Evolutionary conservation across 2,888 invertebrate species (phyloP), one percentile per base, ranked within the genome.

Genomic region (Leptinotarsa rubiginosa): DNA sequence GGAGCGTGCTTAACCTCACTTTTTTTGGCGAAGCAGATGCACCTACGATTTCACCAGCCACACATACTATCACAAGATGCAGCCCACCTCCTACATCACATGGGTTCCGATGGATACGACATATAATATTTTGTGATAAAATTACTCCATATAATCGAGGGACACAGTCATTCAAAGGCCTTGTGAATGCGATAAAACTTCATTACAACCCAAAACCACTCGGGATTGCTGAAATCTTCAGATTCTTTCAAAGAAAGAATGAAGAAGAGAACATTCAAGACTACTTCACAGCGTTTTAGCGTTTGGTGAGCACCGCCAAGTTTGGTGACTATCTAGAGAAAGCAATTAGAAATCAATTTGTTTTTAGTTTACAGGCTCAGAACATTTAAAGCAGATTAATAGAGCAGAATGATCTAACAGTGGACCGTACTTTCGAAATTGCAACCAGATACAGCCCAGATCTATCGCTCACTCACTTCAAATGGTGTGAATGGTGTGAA

Each of bases 291-390:
- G 80, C 77, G 2, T 72, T 82, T 41, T 74, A 81, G 49, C 77
- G 75, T 69, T 67, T 82, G 20, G 59, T 72, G 5, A 69, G 74
- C 5, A 16, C 70, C 31, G 82, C 81, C 70, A 80, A 80, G 68
- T 82, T 82, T 74, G 79, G 78, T 15, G 64, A 56, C 18, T 83
- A 80, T 72, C 77, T 83, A 65, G 79, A 80, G 13, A 82, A 79
- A n/a, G 82, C 25, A 50, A 52, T 83, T 66, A 62, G 81, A 16
- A 83, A 83, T 74, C 81, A 82, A 78, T 82, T 83, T 65, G 80
- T 81, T 62, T 81, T 82, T 74, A 81, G 82, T 0, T 65, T 82
- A 65, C 67, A 75, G 16, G 54, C 77, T 66, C 72, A 75, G 31
- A 74, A 74, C 67, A 81, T 81, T 10, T 79, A 82, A 77, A 79